Evolutionary conservation across 2,888 invertebrate genomes (phyloP), one percentile per base, ranked within the genome.

Genomic region (Heliconius aoede): DNA sequence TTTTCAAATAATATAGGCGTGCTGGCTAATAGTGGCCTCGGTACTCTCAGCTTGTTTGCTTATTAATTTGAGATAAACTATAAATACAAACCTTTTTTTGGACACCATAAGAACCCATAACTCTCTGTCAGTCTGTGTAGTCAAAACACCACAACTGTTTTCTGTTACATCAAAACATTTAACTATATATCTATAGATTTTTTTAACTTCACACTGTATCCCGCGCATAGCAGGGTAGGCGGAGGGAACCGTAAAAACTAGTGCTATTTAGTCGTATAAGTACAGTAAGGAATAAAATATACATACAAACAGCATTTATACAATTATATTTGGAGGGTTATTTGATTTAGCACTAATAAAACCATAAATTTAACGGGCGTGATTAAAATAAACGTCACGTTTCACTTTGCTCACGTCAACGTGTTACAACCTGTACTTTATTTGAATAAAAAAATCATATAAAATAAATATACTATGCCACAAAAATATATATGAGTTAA

Each of bases 321-420:
- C 21, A 69, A 21, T 46, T 51, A 13, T 51, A 67, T 26, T 46
- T 24, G 15, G n/a, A 51, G 15, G 3, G 51, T 30, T 30, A 69
- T 69, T 69, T 30, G n/a, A 69, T 69, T 68, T 28, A n/a, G 30
- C 13, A 69, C 68, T 69, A 69, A 69, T 69, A 55, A 51, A 69
- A 69, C 51, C 68, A 30, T 30, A 69, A 69, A 69, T n/a, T 15
- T 55, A 69, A 51, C 68, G n/a, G 51, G 51, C 51, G 28, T 30
- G 21, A 69, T 55, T 69, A 69, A 69, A 69, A 69, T 69, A 69
- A 28, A 51, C 15, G 46, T 69, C 51, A 51, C 51, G 51, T 30
- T 68, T 51, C 51, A 46, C 51, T 51, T 68, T 68, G 51, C n/a
- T 26, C 15, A 36, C n/a, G 72, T 13, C 36, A 58, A 73, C 46